Evolutionary conservation across 1,140 invertebrate genomes (phyloP).

Genomic region (Bombus soroeensis): DNA sequence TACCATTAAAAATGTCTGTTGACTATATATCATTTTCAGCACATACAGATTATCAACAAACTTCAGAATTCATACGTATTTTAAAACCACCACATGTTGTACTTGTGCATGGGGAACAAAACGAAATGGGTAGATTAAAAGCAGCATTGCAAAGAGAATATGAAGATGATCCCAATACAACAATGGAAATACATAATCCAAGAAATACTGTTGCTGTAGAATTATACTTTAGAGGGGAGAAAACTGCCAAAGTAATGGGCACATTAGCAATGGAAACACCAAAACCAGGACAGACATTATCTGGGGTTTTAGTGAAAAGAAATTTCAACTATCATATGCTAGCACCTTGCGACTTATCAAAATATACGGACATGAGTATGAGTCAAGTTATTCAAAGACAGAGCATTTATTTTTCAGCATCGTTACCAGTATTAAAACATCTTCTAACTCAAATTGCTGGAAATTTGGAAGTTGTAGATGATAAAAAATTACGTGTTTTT

Average conservation of each 20-base stretch:
- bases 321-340: constrained; percentile 99
- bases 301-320: constrained; percentile 97
- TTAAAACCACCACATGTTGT: constrained; percentile 98
- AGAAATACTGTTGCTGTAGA: constrained; percentile 96
- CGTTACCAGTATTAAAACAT: constrained; percentile 90
- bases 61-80: constrained; percentile 97
- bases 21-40: constrained; percentile 99
- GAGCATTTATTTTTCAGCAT: constrained; percentile 93
- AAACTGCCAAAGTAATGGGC: constrained; percentile 99
- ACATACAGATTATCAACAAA: constrained; percentile 99
- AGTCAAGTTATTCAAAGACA: constrained; percentile 95
- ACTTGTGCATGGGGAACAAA: constrained; percentile 98
- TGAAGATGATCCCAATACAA: constrained; percentile 93
- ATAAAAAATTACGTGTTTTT: constrained; percentile 90
- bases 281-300: constrained; percentile 90
- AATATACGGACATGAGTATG: constrained; percentile 98
- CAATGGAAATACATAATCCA: constrained; percentile 97
- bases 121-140: constrained; percentile 98
- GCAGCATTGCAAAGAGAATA: constrained; percentile 97
- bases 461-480: constrained; percentile 89
- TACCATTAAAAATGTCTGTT: constrained; percentile 98
- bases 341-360: constrained; percentile 94
- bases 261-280: constrained; percentile 92
- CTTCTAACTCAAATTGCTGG: constrained; percentile 93
- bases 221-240: constrained; percentile 97